Evolutionary conservation across 1,140 invertebrate species (phyloP).

Genomic region (Pseudomyrmex dendroicus): DNA sequence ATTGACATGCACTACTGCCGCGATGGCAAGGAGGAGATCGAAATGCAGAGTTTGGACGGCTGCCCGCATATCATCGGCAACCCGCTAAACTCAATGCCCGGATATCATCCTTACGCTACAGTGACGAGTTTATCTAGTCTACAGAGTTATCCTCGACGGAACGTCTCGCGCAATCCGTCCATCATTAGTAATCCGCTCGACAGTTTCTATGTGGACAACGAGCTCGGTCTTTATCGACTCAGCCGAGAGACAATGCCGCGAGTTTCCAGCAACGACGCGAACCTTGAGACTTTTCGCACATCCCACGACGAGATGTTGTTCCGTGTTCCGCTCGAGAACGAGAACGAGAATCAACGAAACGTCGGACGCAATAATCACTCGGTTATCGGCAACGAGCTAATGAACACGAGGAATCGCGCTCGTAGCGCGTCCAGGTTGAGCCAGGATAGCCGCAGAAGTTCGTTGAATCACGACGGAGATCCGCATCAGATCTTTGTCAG

Average conservation of each 20-base stretch:
- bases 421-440: constrained; percentile 63
- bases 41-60: constrained; percentile 78
- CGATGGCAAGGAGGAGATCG: constrained; percentile 79
- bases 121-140: constrained; percentile 75
- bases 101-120: constrained; percentile 69
- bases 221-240: constrained; percentile 69
- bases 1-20: constrained; percentile 76
- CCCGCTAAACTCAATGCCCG: constrained; percentile 69
- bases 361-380: constrained; percentile 59
- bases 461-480: constrained; percentile 50
- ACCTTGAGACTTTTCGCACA: constrained; percentile 56
- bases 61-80: constrained; percentile 77
- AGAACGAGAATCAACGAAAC: constrained; percentile 65
- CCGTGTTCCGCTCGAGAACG: neutral
- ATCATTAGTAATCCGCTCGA: constrained; percentile 78
- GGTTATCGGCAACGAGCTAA: constrained; percentile 67
- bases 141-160: constrained; percentile 75
- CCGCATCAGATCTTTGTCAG: constrained; percentile 56
- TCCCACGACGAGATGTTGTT: constrained; percentile 64
- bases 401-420: constrained; percentile 74
- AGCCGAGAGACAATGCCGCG: constrained; percentile 51
- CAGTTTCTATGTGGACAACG: constrained; percentile 78
- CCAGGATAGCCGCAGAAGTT: constrained; percentile 56
- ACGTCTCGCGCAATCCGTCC: constrained; percentile 75
- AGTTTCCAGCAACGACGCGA: constrained; percentile 64